Base-by-base conservation (phyloP, 2,797 vertebrate genomes). In the Sus cebifrons region DNA sequence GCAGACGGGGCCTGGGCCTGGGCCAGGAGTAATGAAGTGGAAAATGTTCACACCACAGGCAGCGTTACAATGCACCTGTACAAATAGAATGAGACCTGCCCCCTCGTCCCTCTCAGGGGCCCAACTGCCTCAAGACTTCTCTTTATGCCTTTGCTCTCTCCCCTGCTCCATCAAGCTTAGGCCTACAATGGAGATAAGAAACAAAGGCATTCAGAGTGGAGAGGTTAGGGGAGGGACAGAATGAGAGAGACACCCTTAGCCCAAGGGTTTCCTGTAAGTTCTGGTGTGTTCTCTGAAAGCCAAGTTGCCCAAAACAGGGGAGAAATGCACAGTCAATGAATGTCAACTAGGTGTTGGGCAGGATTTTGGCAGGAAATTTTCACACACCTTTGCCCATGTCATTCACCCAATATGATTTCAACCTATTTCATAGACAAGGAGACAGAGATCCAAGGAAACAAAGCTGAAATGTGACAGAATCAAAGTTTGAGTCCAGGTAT, bases 21-120 rank as follows among this genome's bases (percentile, higher is more conserved):
- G 84, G 98, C 98, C 98, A 98, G 97, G 95, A 97, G 98, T 98
- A 99, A 99, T 99, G 99, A 99, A 98, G 98, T 99, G 99, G 99
- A 99, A 99, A 99, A 99, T 99, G 98, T 99, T 99, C 99, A 98
- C 97, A 98, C 96, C 98, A 98, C 98, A 91, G 70, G 98, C 98
- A 98, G 98, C 98, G 97, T 98, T 99, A 98, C 98, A 98, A 98
- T 98, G 94, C 98, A 99, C 99, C 99, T 99, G 99, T 99, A 98
- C 98, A 99, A 99, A 99, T 98, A 99, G 92, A 98, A 93, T 73
- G 91, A 95, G 97, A 83, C 96, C 97, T 91, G 65, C 96, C 89
- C 40, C 73, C 86, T 94, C 89, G 9, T 96, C 89, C 56, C 78
- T 91, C 90, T 83, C 36, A 90, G 88, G 94, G 97, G 98, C 98